Conservation (phyloP, 2,113 vertebrate genomes). For the Colaptes auratus region DNA sequence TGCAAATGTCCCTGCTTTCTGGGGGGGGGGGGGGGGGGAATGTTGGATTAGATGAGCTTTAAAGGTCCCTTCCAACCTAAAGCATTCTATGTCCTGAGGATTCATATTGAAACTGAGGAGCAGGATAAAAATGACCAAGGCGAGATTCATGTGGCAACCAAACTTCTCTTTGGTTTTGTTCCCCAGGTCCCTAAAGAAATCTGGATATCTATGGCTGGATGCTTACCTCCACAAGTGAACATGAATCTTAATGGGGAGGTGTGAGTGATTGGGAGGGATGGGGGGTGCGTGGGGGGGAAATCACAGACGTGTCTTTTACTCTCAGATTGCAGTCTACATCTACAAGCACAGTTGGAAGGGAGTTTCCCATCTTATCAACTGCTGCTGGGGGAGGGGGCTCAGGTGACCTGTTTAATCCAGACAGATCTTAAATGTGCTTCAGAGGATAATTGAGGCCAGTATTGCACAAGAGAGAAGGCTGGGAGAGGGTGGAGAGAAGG, state of each 20-base stretch:
- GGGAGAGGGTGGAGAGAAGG: not conserved
- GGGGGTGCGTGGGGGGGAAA: not conserved
- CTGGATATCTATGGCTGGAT: constrained; percentile 91
- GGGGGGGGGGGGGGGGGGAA: too few relatives aligned
- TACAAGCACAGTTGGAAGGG: not conserved
- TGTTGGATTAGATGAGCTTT: too few relatives aligned
- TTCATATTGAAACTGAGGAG: not conserved
- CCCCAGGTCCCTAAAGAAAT: constrained; percentile 79
- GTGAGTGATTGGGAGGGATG: constrained; percentile 24
- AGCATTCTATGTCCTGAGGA: not conserved
- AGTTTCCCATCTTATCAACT: not conserved
- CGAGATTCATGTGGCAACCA: not conserved
- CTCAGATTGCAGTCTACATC: constrained; percentile 44
- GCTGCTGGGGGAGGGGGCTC: not conserved
- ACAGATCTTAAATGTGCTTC: not conserved
- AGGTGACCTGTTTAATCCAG: not conserved
- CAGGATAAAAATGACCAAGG: not conserved
- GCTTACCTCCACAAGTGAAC: constrained; percentile 95
- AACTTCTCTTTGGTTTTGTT: not conserved
- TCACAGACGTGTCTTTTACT: constrained; percentile 34
- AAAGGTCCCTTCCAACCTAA: too few relatives aligned
- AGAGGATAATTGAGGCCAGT: not conserved
- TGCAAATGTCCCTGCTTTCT: too few relatives aligned
- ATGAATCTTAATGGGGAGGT: not conserved
- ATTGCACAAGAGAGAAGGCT: not conserved